Base-by-base conservation (phyloP, 1,140 invertebrate species). In the Camponotus vicinus region DNA sequence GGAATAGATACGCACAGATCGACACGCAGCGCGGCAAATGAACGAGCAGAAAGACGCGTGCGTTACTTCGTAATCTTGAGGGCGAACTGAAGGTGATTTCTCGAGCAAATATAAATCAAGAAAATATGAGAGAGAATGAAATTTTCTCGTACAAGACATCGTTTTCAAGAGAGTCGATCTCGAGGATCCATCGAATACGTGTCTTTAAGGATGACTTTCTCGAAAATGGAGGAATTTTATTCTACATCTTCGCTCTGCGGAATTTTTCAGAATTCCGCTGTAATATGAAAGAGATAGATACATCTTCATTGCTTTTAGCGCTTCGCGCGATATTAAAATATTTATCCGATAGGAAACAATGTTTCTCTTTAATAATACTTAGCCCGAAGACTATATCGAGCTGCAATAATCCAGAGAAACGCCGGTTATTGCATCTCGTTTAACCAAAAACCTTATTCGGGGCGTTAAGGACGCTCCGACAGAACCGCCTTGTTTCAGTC, bases 401-500 rank as follows among this genome's bases (percentile, higher is more conserved):
- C 7, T 13, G 37, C 37, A 52, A n/a, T 40, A 59, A 83, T 27
- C 59, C 40, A 27, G 15, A 52, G 15, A 42, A n/a, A 18, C 18
- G 11, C 11, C 37, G 2, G n/a, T 52, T 63, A 75, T 9, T n/a
- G n/a, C 27, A 15, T 63, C 52, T 80, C 64, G 15, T 5, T 34
- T 40, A 21, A 40, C 37, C 32, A n/a, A 77, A 63, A 7, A 27
- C 59, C 45, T 69, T 32, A 27, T 13, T 59, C 21, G 37, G 11
- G 11, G 11, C 37, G 13, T 45, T 82, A 59, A 59, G 21, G 18
- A 5, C 15, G 13, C 15, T 4, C 34, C 21, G 45, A 70, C 64
- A 15, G 55, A n/a, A 18, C 11, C 18, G 8, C 9, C 15, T 80
- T 70, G 79, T 67, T 67, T 85, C 37, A 27, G 27, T 37, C 15